Conservation (phyloP, 2,797 vertebrate species). For the Tapera naevia region DNA sequence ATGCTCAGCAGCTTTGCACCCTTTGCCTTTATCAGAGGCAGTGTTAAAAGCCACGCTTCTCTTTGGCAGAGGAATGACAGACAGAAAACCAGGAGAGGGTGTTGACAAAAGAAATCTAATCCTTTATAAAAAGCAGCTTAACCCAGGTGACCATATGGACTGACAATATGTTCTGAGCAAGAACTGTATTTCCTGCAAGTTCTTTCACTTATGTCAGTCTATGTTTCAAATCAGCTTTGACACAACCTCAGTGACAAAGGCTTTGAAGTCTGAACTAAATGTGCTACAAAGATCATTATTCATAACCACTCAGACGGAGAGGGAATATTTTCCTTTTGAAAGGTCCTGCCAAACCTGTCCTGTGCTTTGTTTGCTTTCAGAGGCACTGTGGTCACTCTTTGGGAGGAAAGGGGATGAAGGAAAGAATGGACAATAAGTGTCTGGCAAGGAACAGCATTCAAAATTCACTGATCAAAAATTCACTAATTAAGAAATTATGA, state of each 20-base stretch:
- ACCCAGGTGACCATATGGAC: background rate
- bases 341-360: slow-evolving; percentile 59
- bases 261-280: slow-evolving; percentile 57
- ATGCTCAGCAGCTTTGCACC: background rate
- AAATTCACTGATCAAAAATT: background rate
- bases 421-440: background rate
- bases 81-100: background rate
- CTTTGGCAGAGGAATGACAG: background rate
- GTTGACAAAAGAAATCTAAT: background rate
- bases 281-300: slow-evolving; percentile 48
- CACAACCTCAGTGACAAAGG: slow-evolving; percentile 13
- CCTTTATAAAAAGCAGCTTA: background rate
- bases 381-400: slow-evolving; percentile 10
- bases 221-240: slow-evolving; percentile 52
- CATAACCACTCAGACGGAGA: slow-evolving; percentile 21
- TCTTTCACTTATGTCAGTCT: slow-evolving; percentile 20
- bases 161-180: slow-evolving; percentile 18
- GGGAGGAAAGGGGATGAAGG: background rate
- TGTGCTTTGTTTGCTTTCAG: slow-evolving; percentile 59
- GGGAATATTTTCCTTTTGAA: slow-evolving; percentile 61
- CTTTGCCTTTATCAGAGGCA: background rate
- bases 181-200: background rate
- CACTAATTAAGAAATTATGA: background rate
- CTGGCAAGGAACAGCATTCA: slow-evolving; percentile 1
- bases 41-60: background rate